A percentile compares a stretch with the other conserved stretches of the same genome.
Evolutionary conservation across 1,140 invertebrate species (phyloP).

Genomic region (Atta cephalotes): DNA sequence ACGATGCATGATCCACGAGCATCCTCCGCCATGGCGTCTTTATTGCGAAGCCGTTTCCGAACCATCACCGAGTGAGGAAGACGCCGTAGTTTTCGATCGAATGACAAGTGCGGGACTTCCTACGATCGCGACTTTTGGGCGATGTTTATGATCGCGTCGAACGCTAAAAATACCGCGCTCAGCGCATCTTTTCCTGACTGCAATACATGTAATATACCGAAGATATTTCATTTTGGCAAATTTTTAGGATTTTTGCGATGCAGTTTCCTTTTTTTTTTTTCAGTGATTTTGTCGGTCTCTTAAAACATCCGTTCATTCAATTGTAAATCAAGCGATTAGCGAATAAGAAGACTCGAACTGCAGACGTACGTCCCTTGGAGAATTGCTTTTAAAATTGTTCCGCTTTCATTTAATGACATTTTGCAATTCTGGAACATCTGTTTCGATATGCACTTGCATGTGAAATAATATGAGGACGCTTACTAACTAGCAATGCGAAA

Average conservation of each 20-base stretch:
- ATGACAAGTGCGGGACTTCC: conserved; percentile 51
- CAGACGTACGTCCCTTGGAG: not conserved
- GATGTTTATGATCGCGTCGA: conserved; percentile 64
- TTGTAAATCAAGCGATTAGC: not conserved
- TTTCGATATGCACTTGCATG: not conserved
- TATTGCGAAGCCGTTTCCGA: conserved; percentile 9
- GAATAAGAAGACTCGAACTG: not conserved
- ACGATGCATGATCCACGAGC: not conserved
- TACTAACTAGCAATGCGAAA: conserved; percentile 10
- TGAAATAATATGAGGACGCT: conserved; percentile 1
- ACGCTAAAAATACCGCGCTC: conserved; percentile 72
- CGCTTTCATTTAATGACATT: conserved; percentile 19
- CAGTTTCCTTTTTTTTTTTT: not conserved
- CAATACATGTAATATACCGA: not conserved
- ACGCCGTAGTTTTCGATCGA: conserved; percentile 15
- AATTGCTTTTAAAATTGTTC: conserved; percentile 10
- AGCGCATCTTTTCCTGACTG: conserved; percentile 57
- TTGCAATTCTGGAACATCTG: not conserved
- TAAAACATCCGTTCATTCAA: not conserved
- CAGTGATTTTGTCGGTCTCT: not conserved
- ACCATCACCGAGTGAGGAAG: not conserved
- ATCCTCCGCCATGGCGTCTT: conserved; percentile 30
- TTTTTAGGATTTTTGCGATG: not conserved
- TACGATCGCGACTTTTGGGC: conserved; percentile 51
- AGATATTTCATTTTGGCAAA: not conserved